These are phyloP conservation scores for Amorpha juglandis DNA, from an alignment of 2,888 invertebrate genomes.

Conservation along the genomic window DNA sequence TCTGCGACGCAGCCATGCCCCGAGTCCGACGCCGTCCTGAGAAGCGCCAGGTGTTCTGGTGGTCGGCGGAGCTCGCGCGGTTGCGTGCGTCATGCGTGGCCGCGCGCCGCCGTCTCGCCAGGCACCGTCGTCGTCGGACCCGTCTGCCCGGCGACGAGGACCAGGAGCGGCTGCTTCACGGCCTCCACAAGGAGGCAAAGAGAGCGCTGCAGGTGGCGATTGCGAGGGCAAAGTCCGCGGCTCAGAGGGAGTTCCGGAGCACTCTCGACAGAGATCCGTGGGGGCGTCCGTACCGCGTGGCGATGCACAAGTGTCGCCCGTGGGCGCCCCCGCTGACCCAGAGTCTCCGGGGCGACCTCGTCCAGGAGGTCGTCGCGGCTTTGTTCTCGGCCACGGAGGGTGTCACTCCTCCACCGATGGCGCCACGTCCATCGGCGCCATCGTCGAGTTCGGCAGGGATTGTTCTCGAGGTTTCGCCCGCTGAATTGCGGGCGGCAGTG, in stretches of 20 bases:
- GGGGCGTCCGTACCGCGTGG: not conserved
- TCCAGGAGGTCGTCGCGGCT: too few relatives aligned
- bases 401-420: too few relatives aligned
- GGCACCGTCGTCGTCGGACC: not conserved
- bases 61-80: not conserved
- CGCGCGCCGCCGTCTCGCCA: not conserved
- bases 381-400: too few relatives aligned
- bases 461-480: too few relatives aligned
- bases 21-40: not conserved
- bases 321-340: slow-evolving; percentile 28
- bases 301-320: slow-evolving; percentile 1
- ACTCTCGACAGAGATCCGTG: not conserved
- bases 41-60: not conserved
- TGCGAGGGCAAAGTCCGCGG: not conserved
- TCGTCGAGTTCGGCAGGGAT: too few relatives aligned
- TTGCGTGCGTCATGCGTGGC: not conserved
- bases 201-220: not conserved
- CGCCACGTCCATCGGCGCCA: too few relatives aligned
- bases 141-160: not conserved
- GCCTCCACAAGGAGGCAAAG: not conserved
- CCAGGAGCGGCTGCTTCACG: slow-evolving; percentile 2
- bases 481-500: too few relatives aligned
- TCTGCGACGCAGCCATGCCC: not conserved
- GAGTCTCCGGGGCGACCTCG: too few relatives aligned
- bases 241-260: not conserved